Base-by-base conservation (phyloP, 2,888 invertebrate genomes). In the Cephus rjabovi region DNA sequence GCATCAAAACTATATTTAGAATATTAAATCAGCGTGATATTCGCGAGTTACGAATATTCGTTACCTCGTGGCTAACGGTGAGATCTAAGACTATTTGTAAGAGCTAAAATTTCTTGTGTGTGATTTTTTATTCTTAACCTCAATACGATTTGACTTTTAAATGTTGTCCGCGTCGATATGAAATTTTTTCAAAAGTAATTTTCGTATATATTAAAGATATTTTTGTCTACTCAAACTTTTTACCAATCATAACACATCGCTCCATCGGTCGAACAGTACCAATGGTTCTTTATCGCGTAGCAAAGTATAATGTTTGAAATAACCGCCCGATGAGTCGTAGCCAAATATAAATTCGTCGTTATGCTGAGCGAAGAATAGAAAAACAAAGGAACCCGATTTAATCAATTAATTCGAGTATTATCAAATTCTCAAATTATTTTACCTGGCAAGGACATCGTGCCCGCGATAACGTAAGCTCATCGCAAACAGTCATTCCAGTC, bases 1-100 rank as follows among this genome's bases (percentile, higher is more conserved):
- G 77, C 78, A 77, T 76, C 76, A 79, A 80, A 81, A 77, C 82
- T 87, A 86, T 84, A 83, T 83, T 84, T 85, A 81, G 80, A 79
- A 70, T 12, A 73, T 71, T 75, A 79, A 77, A 73, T 40, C 69
- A 35, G 34, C 40, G 70, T 31, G 34, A 74, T 31, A 34, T n/a
- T 40, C 74, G 69, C n/a, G 56, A 56, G 34, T 31, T 56, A 9
- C 56, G 56, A 56, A 56, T 56, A 56, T 23, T 56, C 56, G 56
- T 56, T 56, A 56, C 23, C 56, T 56, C 56, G 9, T 56, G 56
- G 9, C 56, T 56, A 56, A 56, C 23, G 23, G 56, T 23, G 9
- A 1, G 56, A 23, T 6, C 15, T 40, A 4, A 40, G 40, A 6
- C 35, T 40, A 40, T 40, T 40, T 15, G 40, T 15, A 40, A 2